Percentiles rank a stretch among this genome's conserved stretches.
phyloP scores from a whole-genome alignment of 2,113 vertebrate genomes.

The Oceanodroma tethys region DNA sequence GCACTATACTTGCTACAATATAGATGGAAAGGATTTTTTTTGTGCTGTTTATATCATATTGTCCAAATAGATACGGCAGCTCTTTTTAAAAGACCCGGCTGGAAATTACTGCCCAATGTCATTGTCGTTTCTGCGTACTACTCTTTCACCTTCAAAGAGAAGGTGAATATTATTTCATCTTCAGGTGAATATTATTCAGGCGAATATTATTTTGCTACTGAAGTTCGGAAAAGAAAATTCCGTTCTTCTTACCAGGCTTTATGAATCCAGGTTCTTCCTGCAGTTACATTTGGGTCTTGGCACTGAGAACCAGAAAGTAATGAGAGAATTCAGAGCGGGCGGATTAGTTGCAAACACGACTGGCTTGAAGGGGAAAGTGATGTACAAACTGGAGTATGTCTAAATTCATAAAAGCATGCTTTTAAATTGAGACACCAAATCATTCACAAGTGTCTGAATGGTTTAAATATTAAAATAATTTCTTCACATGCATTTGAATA shows the following conservation, averaged over 20 bases:
- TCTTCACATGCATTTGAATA: neutral
- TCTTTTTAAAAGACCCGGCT: neutral
- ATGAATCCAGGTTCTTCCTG: neutral
- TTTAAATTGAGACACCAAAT: neutral
- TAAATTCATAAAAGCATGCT: neutral
- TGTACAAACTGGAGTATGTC: neutral
- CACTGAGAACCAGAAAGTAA: neutral
- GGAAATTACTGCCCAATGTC: neutral
- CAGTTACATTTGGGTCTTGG: neutral
- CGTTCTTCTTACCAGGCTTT: neutral
- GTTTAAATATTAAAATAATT: neutral
- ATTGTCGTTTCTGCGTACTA: neutral
- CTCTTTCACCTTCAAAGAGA: neutral
- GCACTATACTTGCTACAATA: neutral
- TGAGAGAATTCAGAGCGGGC: neutral
- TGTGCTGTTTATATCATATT: neutral
- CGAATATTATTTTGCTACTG: neutral
- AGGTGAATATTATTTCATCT: neutral
- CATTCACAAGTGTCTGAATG: neutral
- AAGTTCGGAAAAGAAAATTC: neutral
- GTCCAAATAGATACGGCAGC: neutral
- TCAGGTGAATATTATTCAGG: neutral
- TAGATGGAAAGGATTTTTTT: neutral
- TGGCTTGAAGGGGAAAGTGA: neutral
- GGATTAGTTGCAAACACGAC: neutral